Evolutionary conservation across 2,113 vertebrate genomes (phyloP), one percentile per base, ranked within the genome.

Genomic region (Gorsachius goisagi): DNA sequence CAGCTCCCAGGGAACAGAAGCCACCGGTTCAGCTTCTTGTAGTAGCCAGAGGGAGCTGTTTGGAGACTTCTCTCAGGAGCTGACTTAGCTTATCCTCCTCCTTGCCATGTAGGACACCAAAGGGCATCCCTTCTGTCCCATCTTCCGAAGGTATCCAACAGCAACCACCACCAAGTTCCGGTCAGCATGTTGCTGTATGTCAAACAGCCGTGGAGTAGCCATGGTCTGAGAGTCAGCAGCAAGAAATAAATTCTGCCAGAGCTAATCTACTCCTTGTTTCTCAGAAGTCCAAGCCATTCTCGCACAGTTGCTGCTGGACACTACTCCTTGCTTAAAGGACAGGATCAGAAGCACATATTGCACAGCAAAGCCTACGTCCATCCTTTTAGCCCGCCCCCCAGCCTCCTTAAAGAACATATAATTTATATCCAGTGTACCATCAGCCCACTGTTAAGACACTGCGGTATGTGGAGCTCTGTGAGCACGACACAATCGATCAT

Each of bases 41-140:
- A 64, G 95, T 1, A 82, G 89, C 80, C 95, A 92, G 56, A 96
- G 92, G 95, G 69, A 94, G 90, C 92, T 90, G 83, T 58, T 39
- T 58, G 92, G 89, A 77, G 91, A 27, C 69, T 83, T 62, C 86
- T 87, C 56, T 32, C 55, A 12, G 88, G 55, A 67, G 79, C 76
- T 41, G 88, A 58, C 59, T 88, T 52, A n/a, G 93, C 78, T 88
- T 28, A 41, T 93, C 75, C 77, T 85, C 62, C 80, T 69, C 83
- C 69, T 35, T 59, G 66, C 39, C 81, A 74, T 8, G 5, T 2
- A 82, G 62, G 76, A 85, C 76, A 87, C 83, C 78, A 24, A 80
- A n/a, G 39, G 75, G 20, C 19, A 23, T 7, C 89, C 86, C 28
- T 81, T 27, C 53, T 37, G 66, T 41, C 86, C 77, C 41, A 0